These are phyloP conservation scores for Diceros bicornis DNA, from an alignment of 2,797 vertebrate species.

Conservation along the genomic window DNA sequence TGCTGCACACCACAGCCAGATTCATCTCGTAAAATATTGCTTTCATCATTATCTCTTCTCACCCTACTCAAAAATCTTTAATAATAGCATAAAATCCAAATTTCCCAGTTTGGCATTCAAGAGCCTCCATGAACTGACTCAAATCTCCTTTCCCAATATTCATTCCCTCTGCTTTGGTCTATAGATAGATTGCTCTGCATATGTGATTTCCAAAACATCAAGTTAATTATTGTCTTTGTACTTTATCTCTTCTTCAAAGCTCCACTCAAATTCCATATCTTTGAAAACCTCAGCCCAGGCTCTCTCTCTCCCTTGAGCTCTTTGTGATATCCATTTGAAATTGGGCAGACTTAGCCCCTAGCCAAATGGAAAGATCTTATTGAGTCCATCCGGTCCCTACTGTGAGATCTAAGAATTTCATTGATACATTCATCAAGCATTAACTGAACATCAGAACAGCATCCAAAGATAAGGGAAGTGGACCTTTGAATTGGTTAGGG, in stretches of 20 bases:
- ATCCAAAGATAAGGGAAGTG: background rate
- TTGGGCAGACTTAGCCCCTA: background rate
- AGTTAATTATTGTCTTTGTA: constrained; percentile 38
- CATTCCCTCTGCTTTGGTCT: background rate
- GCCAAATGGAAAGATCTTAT: constrained; percentile 1
- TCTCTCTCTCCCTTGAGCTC: background rate
- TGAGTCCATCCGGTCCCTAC: background rate
- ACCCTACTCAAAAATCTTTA: background rate
- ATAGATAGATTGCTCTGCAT: background rate
- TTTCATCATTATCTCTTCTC: background rate
- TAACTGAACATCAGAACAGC: background rate
- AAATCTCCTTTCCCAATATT: background rate
- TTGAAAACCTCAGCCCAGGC: background rate
- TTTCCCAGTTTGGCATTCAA: background rate
- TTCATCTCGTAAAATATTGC: background rate
- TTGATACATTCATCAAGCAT: background rate
- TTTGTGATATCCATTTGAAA: constrained; percentile 47
- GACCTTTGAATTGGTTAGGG: background rate
- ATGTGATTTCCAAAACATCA: constrained; percentile 10
- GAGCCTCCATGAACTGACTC: background rate
- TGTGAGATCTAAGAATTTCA: constrained; percentile 19
- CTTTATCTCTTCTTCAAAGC: constrained; percentile 1
- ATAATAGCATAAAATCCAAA: background rate
- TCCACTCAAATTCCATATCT: background rate
- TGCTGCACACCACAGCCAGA: background rate